phyloP scores from a whole-genome alignment of 2,888 invertebrate species.

The Thysanoteuthis rhombus region DNA sequence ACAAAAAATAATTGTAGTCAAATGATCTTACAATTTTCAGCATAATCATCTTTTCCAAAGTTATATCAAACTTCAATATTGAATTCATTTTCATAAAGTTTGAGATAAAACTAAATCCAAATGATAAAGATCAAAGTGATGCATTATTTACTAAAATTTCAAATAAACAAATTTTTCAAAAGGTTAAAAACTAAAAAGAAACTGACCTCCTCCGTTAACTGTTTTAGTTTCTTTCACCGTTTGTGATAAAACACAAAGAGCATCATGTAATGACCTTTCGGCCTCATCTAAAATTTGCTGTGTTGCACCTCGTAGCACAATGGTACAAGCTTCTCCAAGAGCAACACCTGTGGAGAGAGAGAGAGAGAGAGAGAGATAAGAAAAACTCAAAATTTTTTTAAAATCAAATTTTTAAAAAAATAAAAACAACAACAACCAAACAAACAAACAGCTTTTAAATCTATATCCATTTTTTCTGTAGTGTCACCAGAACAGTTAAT shows the following conservation, averaged over 20 bases:
- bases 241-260: conserved; percentile 93
- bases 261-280: conserved; percentile 97
- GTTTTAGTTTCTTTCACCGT: conserved; percentile 93
- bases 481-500: too few relatives aligned
- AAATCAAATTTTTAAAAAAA: too few relatives aligned
- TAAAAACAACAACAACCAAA: neutral
- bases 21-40: neutral
- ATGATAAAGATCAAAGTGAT: neutral
- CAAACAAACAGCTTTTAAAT: neutral
- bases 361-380: neutral
- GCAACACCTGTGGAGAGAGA: conserved; percentile 75
- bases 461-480: too few relatives aligned
- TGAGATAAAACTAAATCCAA: neutral
- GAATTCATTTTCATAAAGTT: too few relatives aligned
- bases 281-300: conserved; percentile 99
- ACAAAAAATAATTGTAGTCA: neutral
- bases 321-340: conserved; percentile 94
- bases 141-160: neutral
- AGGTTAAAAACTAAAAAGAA: neutral
- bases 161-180: too few relatives aligned
- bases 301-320: conserved; percentile 96
- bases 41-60: neutral
- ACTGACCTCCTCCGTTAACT: conserved; percentile 86
- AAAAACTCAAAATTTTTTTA: neutral
- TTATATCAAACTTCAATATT: too few relatives aligned